Base-by-base conservation (phyloP, 2,888 invertebrate genomes). In the Lycophotia porphyrea region DNA sequence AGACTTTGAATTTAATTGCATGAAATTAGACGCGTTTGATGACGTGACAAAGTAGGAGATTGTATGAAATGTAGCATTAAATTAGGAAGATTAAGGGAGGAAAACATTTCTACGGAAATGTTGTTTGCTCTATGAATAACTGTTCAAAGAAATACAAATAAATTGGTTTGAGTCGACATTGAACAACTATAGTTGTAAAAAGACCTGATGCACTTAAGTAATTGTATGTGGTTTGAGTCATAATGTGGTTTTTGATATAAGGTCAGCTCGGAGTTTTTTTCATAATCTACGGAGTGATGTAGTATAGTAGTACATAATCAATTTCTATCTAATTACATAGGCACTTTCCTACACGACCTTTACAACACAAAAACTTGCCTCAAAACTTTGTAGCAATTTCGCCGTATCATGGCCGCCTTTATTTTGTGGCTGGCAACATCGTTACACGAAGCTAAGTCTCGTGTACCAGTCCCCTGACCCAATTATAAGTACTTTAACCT, bases 401-500 rank as follows among this genome's bases (percentile, higher is more conserved):
- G n/a, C 63, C 21, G 52, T 70, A 78, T 74, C 58, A 42, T 61
- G 39, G 36, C n/a, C 15, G 27, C 8, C 5, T 49, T 58, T 74
- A 66, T 74, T 87, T 78, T 73, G 68, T 24, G 71, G 68, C 34
- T 70, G 11, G 42, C 55, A 74, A 74, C 47, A 81, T 49, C 34
- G 42, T 81, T 71, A 61, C 61, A 47, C 31, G 5, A 42, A 44
- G 60, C 24, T 36, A 70, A 63, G 36, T 31, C n/a, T 24, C 27
- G 18, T 60, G 24, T 66, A 49, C 49, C 5, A 27, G 47, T 42
- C 55, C 52, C 5, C 18, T 83, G 79, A 79, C 79, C 79, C 79
- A 78, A 71, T 82, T 80, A 65, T 55, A 61, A n/a, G 52, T 42
- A 31, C 61, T 47, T 52, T 47, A 58, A 71, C 68, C 68, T 82